Evolutionary conservation across 2,113 vertebrate species (phyloP), one percentile per base, ranked within the genome.

Genomic region (Gymnocephalus cernua): DNA sequence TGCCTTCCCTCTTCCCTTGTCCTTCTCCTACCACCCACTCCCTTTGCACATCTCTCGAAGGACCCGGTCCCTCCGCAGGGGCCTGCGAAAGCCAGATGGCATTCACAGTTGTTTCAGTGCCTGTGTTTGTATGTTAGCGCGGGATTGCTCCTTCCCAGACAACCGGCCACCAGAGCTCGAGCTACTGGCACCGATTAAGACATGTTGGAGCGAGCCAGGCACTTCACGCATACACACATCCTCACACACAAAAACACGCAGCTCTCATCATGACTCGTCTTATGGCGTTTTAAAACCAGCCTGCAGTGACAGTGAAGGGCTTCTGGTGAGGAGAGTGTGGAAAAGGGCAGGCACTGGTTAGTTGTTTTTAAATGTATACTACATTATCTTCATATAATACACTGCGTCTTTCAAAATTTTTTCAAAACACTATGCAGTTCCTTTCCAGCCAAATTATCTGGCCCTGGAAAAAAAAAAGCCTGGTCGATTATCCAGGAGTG

Each of bases 71-170:
- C 70, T 83, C 86, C 35, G 13, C 48, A 1, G 78, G 80, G 70
- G 62, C 68, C 82, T 62, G 32, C 8, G 14, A 48, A 72, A 77
- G 92, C 84, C 92, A 93, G 87, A 88, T 92, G 89, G 93, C 76
- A 16, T 77, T 86, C 75, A 25, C 48, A 53, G 32, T 74, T 62
- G 58, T 71, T 68, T 88, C 21, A 58, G 64, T 79, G 77, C 87
- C 51, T 88, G 72, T 85, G 83, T 89, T 80, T 79, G 53, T 74
- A 44, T 56, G 76, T 66, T 54, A 54, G 59, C 11, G 58, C 75
- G 77, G 56, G 86, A 71, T 84, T 59, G 67, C 63, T 68, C 50
- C 85, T 59, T 77, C 63, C 74, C 75, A 87, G 77, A 87, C 80
- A 80, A 87, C 70, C 64, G 74, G 69, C 84, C 69, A 72, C 68